Conservation (phyloP, 2,888 invertebrate genomes). For the Plebejus argus region DNA sequence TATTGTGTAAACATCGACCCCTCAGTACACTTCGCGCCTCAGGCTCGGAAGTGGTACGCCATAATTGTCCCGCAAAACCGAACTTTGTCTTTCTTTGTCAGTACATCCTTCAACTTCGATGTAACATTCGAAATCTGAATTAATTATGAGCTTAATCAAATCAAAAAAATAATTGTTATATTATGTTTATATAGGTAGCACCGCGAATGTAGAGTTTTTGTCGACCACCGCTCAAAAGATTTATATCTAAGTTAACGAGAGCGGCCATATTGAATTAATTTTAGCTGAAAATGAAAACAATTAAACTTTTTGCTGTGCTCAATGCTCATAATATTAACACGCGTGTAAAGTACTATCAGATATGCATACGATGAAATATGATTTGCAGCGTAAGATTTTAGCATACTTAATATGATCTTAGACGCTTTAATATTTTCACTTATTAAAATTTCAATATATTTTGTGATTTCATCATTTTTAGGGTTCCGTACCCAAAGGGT, state of each 20-base stretch:
- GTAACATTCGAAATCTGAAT: conserved; percentile 47
- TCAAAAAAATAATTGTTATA: background rate
- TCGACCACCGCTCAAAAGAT: background rate
- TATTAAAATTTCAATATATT: background rate
- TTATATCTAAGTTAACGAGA: conserved; percentile 8
- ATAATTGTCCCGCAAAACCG: conserved; percentile 50
- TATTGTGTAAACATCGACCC: conserved; percentile 42
- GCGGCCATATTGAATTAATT: conserved; percentile 8
- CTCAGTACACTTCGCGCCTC: conserved; percentile 58
- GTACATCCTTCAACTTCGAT: conserved; percentile 32
- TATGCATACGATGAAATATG: background rate
- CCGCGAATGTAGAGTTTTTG: background rate
- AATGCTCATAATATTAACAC: background rate
- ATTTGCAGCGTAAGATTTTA: background rate
- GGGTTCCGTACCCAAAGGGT: no score
- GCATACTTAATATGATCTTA: background rate
- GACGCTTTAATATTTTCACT: background rate
- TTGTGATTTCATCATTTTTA: no score
- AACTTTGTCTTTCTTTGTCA: conserved; percentile 27
- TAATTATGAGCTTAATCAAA: conserved; percentile 45
- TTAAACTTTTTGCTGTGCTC: background rate
- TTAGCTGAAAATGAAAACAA: background rate
- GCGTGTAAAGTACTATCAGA: conserved; percentile 5
- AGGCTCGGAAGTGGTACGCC: conserved; percentile 64
- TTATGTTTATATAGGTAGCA: background rate